Percentiles rank a stretch among this genome's conserved stretches.
phyloP scores from a whole-genome alignment of 2,888 invertebrate species.

The Hydrotaea cyrtoneurina region DNA sequence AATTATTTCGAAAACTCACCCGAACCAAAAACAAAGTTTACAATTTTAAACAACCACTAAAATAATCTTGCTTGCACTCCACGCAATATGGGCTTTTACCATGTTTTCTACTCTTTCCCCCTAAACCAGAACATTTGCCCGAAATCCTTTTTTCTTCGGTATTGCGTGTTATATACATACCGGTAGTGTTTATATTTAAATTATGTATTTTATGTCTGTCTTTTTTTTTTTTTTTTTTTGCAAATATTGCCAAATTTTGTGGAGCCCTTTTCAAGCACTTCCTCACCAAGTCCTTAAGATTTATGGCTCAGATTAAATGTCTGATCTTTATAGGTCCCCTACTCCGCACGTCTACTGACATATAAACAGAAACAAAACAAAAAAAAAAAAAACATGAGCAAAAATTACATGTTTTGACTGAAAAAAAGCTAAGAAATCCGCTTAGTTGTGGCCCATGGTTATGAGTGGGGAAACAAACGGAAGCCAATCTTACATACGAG shows the following conservation, averaged over 20 bases:
- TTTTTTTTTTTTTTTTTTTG: background rate
- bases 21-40: too few relatives aligned
- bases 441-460: constrained; percentile 51
- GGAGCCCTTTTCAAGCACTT: constrained; percentile 21
- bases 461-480: constrained; percentile 11
- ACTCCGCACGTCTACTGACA: constrained; percentile 12
- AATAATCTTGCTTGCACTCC: too few relatives aligned
- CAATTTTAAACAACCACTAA: too few relatives aligned
- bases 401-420: constrained; percentile 50
- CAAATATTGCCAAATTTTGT: background rate
- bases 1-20: too few relatives aligned
- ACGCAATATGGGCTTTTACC: too few relatives aligned
- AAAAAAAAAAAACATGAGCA: background rate
- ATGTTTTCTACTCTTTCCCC: too few relatives aligned
- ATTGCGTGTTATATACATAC: background rate
- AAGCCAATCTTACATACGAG: constrained; percentile 56
- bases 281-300: constrained; percentile 33
- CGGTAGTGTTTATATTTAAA: background rate
- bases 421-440: constrained; percentile 36
- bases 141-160: background rate
- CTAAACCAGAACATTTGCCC: background rate
- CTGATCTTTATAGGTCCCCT: constrained; percentile 54
- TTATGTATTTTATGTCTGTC: background rate
- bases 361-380: background rate
- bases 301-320: constrained; percentile 53